Evolutionary conservation across 1,140 invertebrate species (phyloP).

Genomic region (Drosophila simulans): DNA sequence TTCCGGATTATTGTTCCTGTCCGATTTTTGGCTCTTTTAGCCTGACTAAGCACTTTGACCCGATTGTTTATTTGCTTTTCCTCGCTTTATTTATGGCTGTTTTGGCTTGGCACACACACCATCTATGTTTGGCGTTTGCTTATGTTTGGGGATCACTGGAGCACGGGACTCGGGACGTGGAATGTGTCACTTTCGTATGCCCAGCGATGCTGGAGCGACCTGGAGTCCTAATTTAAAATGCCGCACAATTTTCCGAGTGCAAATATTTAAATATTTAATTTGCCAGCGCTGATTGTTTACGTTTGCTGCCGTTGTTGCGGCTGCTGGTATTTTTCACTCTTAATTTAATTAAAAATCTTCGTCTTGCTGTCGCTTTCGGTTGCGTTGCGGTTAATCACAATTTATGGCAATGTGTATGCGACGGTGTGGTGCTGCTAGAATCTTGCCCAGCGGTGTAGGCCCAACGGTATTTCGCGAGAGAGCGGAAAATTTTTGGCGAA

Average conservation of each 20-base stretch:
- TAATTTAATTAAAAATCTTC: slow-evolving; percentile 52
- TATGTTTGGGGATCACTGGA: slow-evolving; percentile 2
- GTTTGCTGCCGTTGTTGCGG: slow-evolving; percentile 12
- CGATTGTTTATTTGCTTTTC: slow-evolving; percentile 37
- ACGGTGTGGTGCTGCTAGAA: background rate
- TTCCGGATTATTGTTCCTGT: background rate
- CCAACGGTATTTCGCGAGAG: slow-evolving; percentile 30
- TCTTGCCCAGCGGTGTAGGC: slow-evolving; percentile 19
- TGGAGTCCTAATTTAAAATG: slow-evolving; percentile 56
- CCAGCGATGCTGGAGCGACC: background rate
- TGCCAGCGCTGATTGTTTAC: slow-evolving; percentile 44
- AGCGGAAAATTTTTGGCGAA: slow-evolving; percentile 19
- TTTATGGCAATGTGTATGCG: background rate
- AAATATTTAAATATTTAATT: slow-evolving; percentile 59
- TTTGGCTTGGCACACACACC: slow-evolving; percentile 35
- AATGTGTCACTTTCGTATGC: slow-evolving; percentile 40
- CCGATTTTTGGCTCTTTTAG: slow-evolving; percentile 18
- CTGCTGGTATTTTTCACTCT: slow-evolving; percentile 34
- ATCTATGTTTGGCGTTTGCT: background rate
- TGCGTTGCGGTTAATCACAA: slow-evolving; percentile 36
- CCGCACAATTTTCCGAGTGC: slow-evolving; percentile 45
- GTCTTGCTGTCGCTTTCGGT: slow-evolving; percentile 18
- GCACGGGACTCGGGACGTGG: slow-evolving; percentile 15
- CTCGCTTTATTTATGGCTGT: slow-evolving; percentile 43
- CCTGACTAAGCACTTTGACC: slow-evolving; percentile 48